A percentile compares a stretch with the other conserved stretches of the same genome.
Evolutionary conservation across 2,113 vertebrate species (phyloP).

Genomic region (Clinocottus analis): DNA sequence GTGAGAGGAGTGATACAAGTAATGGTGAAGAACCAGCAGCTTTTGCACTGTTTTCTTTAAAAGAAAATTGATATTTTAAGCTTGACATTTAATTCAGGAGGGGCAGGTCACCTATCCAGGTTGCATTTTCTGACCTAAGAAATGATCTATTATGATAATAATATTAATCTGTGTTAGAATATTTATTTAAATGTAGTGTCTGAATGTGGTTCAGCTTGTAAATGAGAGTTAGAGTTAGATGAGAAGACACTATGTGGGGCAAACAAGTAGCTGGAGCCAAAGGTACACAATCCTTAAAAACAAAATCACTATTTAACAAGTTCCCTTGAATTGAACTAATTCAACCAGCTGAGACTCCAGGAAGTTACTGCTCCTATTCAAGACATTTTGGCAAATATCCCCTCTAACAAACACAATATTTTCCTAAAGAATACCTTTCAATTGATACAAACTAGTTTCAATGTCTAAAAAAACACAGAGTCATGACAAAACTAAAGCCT

Average conservation of each 20-base stretch:
- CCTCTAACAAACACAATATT: not conserved
- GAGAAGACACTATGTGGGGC: not conserved
- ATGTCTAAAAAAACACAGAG: not conserved
- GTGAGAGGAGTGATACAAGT: conserved; percentile 14
- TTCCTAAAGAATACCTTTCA: not conserved
- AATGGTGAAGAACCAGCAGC: conserved; percentile 5
- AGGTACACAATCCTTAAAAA: not conserved
- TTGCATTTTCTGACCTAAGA: too few species aligned
- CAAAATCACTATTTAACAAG: not conserved
- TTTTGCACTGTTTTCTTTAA: not conserved
- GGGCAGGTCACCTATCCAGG: too few species aligned
- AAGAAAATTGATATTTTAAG: conserved; percentile 10
- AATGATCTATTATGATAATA: too few species aligned
- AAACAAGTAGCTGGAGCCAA: not conserved
- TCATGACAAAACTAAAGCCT: not conserved
- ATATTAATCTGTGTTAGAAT: not conserved
- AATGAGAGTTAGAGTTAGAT: not conserved
- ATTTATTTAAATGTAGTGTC: conserved; percentile 28
- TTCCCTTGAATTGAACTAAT: not conserved
- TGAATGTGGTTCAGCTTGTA: not conserved
- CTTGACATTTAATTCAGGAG: not conserved
- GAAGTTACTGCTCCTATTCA: not conserved
- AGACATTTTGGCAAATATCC: not conserved
- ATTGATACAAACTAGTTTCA: not conserved
- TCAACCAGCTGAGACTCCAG: not conserved